Evolutionary conservation across 2,113 vertebrate species (phyloP), one percentile per base, ranked within the genome.

Genomic region (Indicator indicator): DNA sequence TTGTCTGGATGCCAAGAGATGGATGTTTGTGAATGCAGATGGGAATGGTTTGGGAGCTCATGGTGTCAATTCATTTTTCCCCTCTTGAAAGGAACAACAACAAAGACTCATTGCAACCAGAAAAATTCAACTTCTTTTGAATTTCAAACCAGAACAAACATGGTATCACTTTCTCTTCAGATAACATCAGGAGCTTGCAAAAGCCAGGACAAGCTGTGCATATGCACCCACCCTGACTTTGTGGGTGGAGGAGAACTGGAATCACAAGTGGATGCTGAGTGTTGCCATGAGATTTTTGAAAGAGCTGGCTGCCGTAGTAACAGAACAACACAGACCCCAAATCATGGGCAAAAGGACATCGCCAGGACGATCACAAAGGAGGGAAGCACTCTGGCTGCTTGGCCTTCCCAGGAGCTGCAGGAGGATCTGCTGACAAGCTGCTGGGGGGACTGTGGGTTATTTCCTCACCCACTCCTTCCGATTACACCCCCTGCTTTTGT

Each of bases 111-210:
- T 8, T 65, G 36, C 44, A 92, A 92, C 38, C 18, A 72, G 48
- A 80, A 84, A 92, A 69, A 76, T 2, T 23, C 32, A 59, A 71
- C 44, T 67, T 54, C 5, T 59, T 94, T 71, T 75, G 65, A 48
- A 93, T 86, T 86, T 91, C 80, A 91, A 71, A 94, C 60, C 38
- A 84, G 70, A 94, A 65, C 19, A 86, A 94, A 73, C 26, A 55
- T 87, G 48, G 32, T 64, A 52, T 88, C 54, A 1, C 14, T 94
- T 90, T 88, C 62, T 72, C 76, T 69, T 64, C 54, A 60, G 40
- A 73, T 73, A 55, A 26, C 27, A 89, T 8, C 85, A 68, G 78
- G 32, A 86, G 27, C 82, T 65, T 74, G 27, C 42, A 93, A 86
- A 74, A 88, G 65, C 54, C 89, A 81, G 62, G 55, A 77, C 3